Base-by-base conservation (phyloP, 2,797 vertebrate genomes). In the Notoglanidium macrostoma region DNA sequence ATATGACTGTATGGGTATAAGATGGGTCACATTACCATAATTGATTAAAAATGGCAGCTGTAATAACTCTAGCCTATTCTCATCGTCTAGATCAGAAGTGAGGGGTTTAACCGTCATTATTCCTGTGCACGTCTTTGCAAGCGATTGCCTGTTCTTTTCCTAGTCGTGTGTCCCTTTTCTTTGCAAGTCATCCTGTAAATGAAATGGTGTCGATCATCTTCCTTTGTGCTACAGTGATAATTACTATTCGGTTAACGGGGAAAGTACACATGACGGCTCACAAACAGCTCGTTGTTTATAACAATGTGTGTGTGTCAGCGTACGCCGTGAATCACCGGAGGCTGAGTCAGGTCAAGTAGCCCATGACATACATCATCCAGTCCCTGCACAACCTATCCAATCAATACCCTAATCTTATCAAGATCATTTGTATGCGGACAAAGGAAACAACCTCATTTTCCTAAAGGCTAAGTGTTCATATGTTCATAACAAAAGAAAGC, bases 321-420 rank as follows among this genome's bases (percentile, higher is more conserved):
- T 12, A 67, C 0, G n/a, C 40, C 23, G 17, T 23, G 51, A 79
- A 67, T 68, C 61, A 70, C 49, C 29, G 51, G 3, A 49, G 72
- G 14, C 72, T 77, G 73, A 88, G 46, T 81, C 55, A 88, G 40
- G 44, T 72, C n/a, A 1, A 84, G 61, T 26, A 29, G 23, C 3
- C 46, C 44, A 19, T 83, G 32, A 14, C 70, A 61, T 57, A 35
- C 15, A 74, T 55, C 77, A 70, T 63, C 44, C 35, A n/a, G 35
- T 73, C 83, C 54, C 72, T 40, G 61, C 49, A 35, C 10, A 51
- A 32, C 54, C 17, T 55, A 68, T 14, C 51, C 32, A 70, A 87
- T 83, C 86, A 26, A 87, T 87, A 87, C 49, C 78, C 26, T 63
- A 87, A 87, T 85, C 78, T 85, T 21, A 68, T 59, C 70, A 49